Evolutionary conservation across 2,113 vertebrate genomes (phyloP).

Genomic region (Scopus umbretta): DNA sequence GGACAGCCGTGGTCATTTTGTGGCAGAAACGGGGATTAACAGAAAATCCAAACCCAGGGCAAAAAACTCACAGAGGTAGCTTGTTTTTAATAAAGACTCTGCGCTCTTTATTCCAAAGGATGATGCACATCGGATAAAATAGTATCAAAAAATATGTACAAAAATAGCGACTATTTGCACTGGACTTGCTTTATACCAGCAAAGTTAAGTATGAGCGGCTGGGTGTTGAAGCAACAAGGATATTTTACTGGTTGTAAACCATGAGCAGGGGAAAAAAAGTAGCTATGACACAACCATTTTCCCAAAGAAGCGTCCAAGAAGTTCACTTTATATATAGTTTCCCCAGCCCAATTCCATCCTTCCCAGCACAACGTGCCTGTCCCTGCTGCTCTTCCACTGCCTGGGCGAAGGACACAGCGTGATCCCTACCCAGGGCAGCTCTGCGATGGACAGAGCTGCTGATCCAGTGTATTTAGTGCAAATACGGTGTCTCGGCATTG

Average conservation of each 20-base stretch:
- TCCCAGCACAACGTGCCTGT: fast-evolving
- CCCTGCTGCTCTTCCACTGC: neutral
- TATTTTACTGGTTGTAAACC: neutral
- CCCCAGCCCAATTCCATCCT: neutral
- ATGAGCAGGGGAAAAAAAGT: neutral
- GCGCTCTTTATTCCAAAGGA: neutral
- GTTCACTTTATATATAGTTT: neutral
- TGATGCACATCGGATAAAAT: neutral
- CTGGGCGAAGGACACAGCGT: fast-evolving
- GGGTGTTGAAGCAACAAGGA: neutral
- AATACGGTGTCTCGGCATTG: fast-evolving
- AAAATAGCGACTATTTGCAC: neutral
- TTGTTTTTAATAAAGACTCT: neutral
- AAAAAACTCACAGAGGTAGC: neutral
- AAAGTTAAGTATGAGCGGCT: neutral
- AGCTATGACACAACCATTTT: neutral
- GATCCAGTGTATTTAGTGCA: fast-evolving
- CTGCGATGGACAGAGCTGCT: neutral
- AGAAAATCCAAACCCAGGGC: neutral
- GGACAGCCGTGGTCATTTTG: fast-evolving
- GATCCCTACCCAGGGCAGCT: neutral
- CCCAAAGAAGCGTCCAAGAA: neutral
- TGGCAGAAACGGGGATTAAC: neutral
- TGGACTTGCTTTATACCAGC: neutral
- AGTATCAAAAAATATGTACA: neutral